Percentiles rank a stretch among this genome's conserved stretches.
These are phyloP conservation scores for Antennarius striatus DNA, from an alignment of 2,113 vertebrate genomes.

Conservation along the genomic window DNA sequence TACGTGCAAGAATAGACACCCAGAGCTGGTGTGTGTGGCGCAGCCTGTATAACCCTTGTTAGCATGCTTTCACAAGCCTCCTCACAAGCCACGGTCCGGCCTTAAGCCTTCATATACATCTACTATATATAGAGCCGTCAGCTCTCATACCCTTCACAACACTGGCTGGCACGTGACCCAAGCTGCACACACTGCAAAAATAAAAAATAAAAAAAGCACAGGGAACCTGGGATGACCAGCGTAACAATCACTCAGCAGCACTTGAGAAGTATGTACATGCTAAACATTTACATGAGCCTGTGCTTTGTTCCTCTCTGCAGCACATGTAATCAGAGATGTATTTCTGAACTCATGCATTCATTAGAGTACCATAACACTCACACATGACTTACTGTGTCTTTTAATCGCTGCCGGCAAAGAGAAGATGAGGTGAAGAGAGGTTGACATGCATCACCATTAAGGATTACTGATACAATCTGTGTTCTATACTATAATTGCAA, in stretches of 20 bases:
- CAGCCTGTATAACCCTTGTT: constrained; percentile 12
- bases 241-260: constrained; percentile 31
- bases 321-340: background rate
- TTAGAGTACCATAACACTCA: too few relatives aligned
- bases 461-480: too few relatives aligned
- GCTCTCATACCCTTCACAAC: constrained; percentile 61
- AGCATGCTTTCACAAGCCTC: constrained; percentile 17
- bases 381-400: background rate
- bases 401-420: too few relatives aligned
- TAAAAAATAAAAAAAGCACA: constrained; percentile 8
- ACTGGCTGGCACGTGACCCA: constrained; percentile 57
- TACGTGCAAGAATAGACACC: background rate
- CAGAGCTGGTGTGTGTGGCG: background rate
- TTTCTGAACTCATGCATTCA: too few relatives aligned
- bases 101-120: constrained; percentile 59
- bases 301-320: background rate
- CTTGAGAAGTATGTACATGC: background rate
- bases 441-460: too few relatives aligned
- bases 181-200: constrained; percentile 33
- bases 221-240: constrained; percentile 46
- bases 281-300: background rate
- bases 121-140: constrained; percentile 74
- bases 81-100: constrained; percentile 6
- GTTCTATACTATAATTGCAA: too few relatives aligned
- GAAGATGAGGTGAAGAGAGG: too few relatives aligned